A percentile compares a stretch with the other conserved stretches of the same genome.
phyloP scores from a whole-genome alignment of 2,888 invertebrate species.

The Cheilosia vernalis region DNA sequence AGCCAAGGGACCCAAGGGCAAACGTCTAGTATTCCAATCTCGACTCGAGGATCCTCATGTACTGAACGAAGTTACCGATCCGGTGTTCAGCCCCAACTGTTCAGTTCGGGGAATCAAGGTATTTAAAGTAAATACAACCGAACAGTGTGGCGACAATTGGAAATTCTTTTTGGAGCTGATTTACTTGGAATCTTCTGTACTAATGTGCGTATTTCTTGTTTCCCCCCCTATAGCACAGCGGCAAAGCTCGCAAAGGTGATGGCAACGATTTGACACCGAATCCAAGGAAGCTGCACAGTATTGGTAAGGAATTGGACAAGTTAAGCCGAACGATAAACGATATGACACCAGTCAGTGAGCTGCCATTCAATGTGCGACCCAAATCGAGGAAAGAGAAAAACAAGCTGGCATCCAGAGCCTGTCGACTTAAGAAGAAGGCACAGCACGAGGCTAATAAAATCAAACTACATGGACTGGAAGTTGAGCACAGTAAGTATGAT shows the following conservation, averaged over 20 bases:
- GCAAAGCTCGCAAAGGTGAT: constrained; percentile 97
- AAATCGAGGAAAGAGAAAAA: constrained; percentile 99
- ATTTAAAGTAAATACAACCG: constrained; percentile 80
- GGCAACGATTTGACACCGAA: constrained; percentile 98
- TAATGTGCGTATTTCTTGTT: constrained; percentile 20
- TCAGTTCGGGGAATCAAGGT: constrained; percentile 95
- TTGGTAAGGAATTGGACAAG: constrained; percentile 96
- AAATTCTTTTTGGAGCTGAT: constrained; percentile 49
- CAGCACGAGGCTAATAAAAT: constrained; percentile 99
- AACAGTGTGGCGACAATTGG: constrained; percentile 63
- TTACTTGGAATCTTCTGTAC: not conserved
- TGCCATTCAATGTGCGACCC: constrained; percentile 94
- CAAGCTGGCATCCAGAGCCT: constrained; percentile 97
- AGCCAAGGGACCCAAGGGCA: constrained; percentile 98
- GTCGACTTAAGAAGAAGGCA: constrained; percentile 98
- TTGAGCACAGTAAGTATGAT: constrained; percentile 93
- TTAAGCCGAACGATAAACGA: constrained; percentile 96
- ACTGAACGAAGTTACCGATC: constrained; percentile 95
- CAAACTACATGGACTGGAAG: constrained; percentile 95
- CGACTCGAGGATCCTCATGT: constrained; percentile 96
- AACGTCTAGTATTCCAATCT: constrained; percentile 92
- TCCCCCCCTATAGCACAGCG: constrained; percentile 84
- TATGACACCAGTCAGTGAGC: constrained; percentile 97
- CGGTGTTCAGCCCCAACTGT: constrained; percentile 97
- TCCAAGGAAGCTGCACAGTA: constrained; percentile 93